A percentile compares a stretch with the other conserved stretches of the same genome.
These are phyloP conservation scores for Pygocentrus nattereri DNA, from an alignment of 2,797 vertebrate species.

Conservation along the genomic window DNA sequence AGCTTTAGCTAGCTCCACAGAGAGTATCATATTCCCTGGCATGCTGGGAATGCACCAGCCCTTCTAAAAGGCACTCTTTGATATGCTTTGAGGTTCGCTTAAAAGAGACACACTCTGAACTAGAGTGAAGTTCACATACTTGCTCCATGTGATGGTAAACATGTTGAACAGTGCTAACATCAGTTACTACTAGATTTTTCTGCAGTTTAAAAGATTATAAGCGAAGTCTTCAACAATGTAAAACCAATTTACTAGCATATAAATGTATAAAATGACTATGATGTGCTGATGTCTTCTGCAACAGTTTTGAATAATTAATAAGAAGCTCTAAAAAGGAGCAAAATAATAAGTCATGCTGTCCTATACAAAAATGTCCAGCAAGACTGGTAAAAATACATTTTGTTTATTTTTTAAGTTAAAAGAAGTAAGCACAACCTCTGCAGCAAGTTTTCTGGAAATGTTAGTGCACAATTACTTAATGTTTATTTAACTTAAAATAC, in stretches of 20 bases:
- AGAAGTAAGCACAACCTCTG: too few relatives aligned
- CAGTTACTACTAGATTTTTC: not conserved
- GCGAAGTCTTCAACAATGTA: not conserved
- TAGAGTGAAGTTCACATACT: slow-evolving; percentile 22
- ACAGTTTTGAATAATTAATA: not conserved
- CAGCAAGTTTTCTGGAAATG: too few relatives aligned
- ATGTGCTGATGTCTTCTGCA: not conserved
- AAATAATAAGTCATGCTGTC: too few relatives aligned
- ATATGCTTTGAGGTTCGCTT: slow-evolving; percentile 25
- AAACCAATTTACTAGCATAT: not conserved
- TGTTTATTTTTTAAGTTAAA: too few relatives aligned
- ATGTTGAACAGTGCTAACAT: not conserved
- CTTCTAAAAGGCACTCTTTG: slow-evolving; percentile 20
- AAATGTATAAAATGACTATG: not conserved
- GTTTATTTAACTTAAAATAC: too few relatives aligned
- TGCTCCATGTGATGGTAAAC: not conserved
- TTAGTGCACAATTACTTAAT: too few relatives aligned
- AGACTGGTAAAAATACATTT: too few relatives aligned
- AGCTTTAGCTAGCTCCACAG: slow-evolving; percentile 23
- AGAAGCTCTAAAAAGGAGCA: too few relatives aligned
- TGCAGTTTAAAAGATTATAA: too few relatives aligned
- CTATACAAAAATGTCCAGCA: too few relatives aligned
- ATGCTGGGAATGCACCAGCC: slow-evolving; percentile 32
- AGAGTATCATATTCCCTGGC: slow-evolving; percentile 49
- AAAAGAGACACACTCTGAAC: slow-evolving; percentile 9